A percentile compares a stretch with the other conserved stretches of the same genome.
Conservation (phyloP, 35 echinoderm and acorn worm genomes). For the Apostichopus japonicus region DNA sequence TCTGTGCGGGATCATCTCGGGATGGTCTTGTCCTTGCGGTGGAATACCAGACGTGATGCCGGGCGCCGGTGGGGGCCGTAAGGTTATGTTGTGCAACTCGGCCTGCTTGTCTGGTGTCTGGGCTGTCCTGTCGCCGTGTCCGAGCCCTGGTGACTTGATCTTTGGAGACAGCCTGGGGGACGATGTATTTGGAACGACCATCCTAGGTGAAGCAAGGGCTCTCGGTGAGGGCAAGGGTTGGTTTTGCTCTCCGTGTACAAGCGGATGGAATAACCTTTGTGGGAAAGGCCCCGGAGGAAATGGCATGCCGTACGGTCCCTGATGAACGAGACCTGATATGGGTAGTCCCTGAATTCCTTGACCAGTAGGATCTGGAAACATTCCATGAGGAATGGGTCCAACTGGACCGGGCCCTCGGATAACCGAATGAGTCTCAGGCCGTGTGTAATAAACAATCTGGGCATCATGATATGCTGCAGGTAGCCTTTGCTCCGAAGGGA, state of each 20-base stretch:
- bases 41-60: constrained; percentile 91
- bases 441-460: constrained; percentile 25
- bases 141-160: constrained; percentile 86
- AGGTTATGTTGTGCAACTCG: constrained; percentile 62
- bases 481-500: constrained; percentile 42
- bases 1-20: constrained; percentile 62
- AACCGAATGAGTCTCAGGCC: constrained; percentile 12
- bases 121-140: constrained; percentile 64
- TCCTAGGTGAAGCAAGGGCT: constrained; percentile 81
- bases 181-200: constrained; percentile 69
- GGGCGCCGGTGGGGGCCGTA: constrained; percentile 64
- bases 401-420: constrained; percentile 24
- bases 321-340: constrained; percentile 28
- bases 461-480: constrained; percentile 20
- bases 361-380: constrained; percentile 42
- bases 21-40: constrained; percentile 50
- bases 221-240: constrained; percentile 74
- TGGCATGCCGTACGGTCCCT: constrained; percentile 24
- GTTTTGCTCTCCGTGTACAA: constrained; percentile 56
- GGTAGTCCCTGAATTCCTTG: constrained; percentile 36
- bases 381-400: constrained; percentile 18
- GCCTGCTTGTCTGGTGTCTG: constrained; percentile 79
- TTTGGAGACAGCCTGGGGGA: constrained; percentile 89
- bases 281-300: neutral
- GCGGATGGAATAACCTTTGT: constrained; percentile 55